A percentile compares a stretch with the other conserved stretches of the same genome.
phyloP scores from a whole-genome alignment of 2,113 vertebrate genomes.

The Charina bottae region DNA sequence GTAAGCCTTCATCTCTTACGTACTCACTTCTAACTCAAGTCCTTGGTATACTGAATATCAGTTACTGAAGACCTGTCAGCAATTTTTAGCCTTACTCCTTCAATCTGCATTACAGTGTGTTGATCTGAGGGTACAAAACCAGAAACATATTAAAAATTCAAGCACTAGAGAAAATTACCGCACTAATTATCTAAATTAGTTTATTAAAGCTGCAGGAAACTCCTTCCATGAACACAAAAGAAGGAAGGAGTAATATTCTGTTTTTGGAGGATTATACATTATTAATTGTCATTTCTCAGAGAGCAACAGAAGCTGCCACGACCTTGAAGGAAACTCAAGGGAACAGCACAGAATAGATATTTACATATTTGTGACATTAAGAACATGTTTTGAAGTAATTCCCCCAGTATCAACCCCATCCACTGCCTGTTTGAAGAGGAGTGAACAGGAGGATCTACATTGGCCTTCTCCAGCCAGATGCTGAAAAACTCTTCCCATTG shows the following conservation, averaged over 20 bases:
- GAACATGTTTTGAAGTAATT: background rate
- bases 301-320: background rate
- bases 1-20: background rate
- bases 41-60: background rate
- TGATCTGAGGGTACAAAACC: background rate
- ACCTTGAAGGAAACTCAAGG: background rate
- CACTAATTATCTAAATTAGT: slow-evolving; percentile 40
- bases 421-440: background rate
- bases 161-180: slow-evolving; percentile 24
- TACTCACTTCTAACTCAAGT: background rate
- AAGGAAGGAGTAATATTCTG: slow-evolving; percentile 14
- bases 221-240: slow-evolving; percentile 17
- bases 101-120: background rate
- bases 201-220: slow-evolving; percentile 32
- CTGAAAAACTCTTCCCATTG: background rate
- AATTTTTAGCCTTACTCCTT: slow-evolving; percentile 3
- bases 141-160: slow-evolving; percentile 37
- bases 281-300: slow-evolving; percentile 31
- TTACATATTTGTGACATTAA: background rate
- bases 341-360: background rate
- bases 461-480: background rate
- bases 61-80: background rate
- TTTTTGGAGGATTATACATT: slow-evolving; percentile 32
- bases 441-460: no score
- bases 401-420: background rate